Evolutionary conservation across 2,888 invertebrate genomes (phyloP).

Genomic region (Hyalella azteca): DNA sequence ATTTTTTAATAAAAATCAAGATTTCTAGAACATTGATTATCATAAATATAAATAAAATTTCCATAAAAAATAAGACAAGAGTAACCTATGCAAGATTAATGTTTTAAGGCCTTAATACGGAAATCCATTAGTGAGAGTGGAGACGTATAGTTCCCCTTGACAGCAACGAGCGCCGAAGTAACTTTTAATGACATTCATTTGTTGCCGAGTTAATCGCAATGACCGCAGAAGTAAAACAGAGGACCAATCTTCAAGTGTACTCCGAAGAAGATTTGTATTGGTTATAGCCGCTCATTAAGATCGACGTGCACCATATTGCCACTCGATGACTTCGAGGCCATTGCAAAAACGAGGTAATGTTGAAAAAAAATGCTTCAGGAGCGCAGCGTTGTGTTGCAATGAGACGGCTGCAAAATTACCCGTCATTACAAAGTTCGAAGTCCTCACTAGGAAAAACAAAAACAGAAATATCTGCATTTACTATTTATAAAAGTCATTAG

Average conservation of each 20-base stretch:
- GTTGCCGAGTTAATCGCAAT: constrained; percentile 4
- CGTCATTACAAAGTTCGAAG: too few species aligned
- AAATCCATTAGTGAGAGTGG: background rate
- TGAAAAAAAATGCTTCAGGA: too few species aligned
- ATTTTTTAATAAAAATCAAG: too few species aligned
- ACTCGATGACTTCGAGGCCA: background rate
- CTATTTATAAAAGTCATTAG: too few species aligned
- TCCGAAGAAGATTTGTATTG: constrained; percentile 5
- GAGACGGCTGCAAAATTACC: too few species aligned
- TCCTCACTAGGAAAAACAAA: too few species aligned
- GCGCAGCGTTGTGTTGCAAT: too few species aligned
- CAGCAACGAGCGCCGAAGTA: background rate
- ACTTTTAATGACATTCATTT: constrained; percentile 18
- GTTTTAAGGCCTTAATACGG: background rate
- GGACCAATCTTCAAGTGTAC: background rate
- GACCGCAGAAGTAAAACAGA: background rate
- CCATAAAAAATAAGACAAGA: too few species aligned
- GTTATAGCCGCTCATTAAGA: background rate
- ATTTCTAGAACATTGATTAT: too few species aligned
- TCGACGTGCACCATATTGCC: background rate
- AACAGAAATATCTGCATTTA: too few species aligned
- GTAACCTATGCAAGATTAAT: too few species aligned
- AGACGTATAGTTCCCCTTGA: background rate
- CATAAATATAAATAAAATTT: too few species aligned
- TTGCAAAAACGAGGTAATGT: background rate